A percentile compares a stretch with the other conserved stretches of the same genome.
phyloP scores from a whole-genome alignment of 2,113 vertebrate genomes.

The Galeopterus variegatus region DNA sequence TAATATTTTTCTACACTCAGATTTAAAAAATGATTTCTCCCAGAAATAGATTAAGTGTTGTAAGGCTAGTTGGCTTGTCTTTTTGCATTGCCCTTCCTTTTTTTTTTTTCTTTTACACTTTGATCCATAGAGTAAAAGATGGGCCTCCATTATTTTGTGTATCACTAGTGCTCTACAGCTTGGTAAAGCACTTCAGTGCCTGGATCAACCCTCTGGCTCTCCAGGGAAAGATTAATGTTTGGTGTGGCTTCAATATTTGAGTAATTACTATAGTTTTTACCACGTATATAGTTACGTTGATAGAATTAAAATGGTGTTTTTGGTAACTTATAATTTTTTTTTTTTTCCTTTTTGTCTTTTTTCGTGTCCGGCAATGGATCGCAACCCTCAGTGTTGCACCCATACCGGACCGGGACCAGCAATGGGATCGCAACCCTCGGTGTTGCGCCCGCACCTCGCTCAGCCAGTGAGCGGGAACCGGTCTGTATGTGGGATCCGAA shows the following conservation, averaged over 20 bases:
- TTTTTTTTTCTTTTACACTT: conserved; percentile 39
- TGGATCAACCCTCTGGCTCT: neutral
- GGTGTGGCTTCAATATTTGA: neutral
- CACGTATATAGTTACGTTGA: neutral
- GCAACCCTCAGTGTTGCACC: no score
- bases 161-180: conserved; percentile 10
- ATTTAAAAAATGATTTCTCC: conserved; percentile 59
- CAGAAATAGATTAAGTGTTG: conserved; percentile 53
- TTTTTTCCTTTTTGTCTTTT: no score
- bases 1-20: neutral
- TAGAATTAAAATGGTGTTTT: conserved; percentile 45
- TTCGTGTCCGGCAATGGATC: no score
- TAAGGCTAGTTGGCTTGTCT: neutral
- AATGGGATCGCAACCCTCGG: no score
- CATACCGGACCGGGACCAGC: no score
- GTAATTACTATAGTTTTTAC: conserved; percentile 8
- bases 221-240: neutral
- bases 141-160: conserved; percentile 53
- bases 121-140: conserved; percentile 67
- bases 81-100: conserved; percentile 61
- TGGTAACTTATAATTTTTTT: no score
- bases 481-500: no score
- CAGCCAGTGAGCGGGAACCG: no score
- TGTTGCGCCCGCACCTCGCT: no score
- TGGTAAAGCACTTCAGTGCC: neutral